phyloP scores from a whole-genome alignment of 53 echinoderm and acorn worm genomes.

The Crossaster papposus region DNA sequence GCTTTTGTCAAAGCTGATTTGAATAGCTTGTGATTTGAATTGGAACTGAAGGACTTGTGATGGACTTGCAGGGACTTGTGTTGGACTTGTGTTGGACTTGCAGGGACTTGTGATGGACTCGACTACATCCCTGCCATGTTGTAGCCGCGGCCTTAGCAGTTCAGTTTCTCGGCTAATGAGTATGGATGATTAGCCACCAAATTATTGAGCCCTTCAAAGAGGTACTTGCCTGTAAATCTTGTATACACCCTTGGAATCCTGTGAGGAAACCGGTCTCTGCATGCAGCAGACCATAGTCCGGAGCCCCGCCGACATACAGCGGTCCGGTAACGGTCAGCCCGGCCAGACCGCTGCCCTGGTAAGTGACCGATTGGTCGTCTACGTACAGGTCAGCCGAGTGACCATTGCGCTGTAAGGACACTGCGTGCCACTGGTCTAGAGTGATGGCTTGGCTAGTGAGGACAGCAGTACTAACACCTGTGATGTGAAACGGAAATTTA shows the following conservation, averaged over 20 bases:
- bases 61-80: too few species aligned
- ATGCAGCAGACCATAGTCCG: conserved; percentile 58
- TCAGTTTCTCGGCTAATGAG: too few species aligned
- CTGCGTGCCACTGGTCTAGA: conserved; percentile 80
- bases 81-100: too few species aligned
- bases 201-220: too few species aligned
- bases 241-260: conserved; percentile 84
- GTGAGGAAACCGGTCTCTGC: conserved; percentile 67
- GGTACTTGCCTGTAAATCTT: conserved; percentile 74
- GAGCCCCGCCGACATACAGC: conserved; percentile 77
- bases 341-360: conserved; percentile 69
- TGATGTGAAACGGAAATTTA: too few species aligned
- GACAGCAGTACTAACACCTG: conserved; percentile 69
- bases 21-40: too few species aligned
- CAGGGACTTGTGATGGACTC: too few species aligned
- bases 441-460: conserved; percentile 70
- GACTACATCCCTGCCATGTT: too few species aligned
- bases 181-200: too few species aligned
- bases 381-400: conserved; percentile 77
- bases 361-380: conserved; percentile 59
- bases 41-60: too few species aligned
- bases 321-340: conserved; percentile 69
- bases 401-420: conserved; percentile 66
- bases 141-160: too few species aligned
- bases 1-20: too few species aligned